Base-by-base conservation (phyloP, 1,140 invertebrate species). In the Palaemon carinicauda region DNA sequence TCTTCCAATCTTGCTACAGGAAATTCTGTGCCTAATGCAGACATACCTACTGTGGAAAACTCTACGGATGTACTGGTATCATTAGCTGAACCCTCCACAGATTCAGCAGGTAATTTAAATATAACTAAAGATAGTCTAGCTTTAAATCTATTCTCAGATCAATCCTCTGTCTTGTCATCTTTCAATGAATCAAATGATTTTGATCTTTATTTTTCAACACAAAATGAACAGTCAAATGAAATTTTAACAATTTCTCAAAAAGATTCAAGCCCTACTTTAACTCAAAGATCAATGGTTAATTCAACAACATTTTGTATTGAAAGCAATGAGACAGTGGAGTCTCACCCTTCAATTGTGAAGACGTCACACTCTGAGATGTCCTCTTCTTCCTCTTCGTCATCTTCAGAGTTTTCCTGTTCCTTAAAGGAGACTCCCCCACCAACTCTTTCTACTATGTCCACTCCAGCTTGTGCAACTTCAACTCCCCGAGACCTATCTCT, bases 1-100 rank as follows among this genome's bases (percentile, higher is more conserved):
- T 88, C 88, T 86, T 88, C 88, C 60, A 88, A 82, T 41, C 88
- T 74, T 77, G 83, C 78, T 29, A 56, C 84, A 73, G 83, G 79
- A 53, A 69, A 65, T 71, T 71, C 27, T 86, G 65, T 50, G 27
- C n/a, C 77, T 27, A 51, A 24, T 75, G 56, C 82, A 83, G 82
- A 83, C 60, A 71, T 33, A 69, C 50, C 33, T 24, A 71, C 17
- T n/a, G 29, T 53, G 75, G 53, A 56, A 27, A 75, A 83, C 12
- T 41, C 41, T 41, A 41, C 41, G 41, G 41, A 41, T 41, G 41
- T 41, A 41, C 41, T 41, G 41, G 41, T 41, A 41, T 41, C 41
- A 41, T 41, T 41, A 41, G 41, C 41, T 41, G 41, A 41, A 41
- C 41, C 41, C 41, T 41, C 41, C 41, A 41, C 41, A 41, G 41